Evolutionary conservation across 2,797 vertebrate species (phyloP).

Genomic region (Pantherophis vulpinus): DNA sequence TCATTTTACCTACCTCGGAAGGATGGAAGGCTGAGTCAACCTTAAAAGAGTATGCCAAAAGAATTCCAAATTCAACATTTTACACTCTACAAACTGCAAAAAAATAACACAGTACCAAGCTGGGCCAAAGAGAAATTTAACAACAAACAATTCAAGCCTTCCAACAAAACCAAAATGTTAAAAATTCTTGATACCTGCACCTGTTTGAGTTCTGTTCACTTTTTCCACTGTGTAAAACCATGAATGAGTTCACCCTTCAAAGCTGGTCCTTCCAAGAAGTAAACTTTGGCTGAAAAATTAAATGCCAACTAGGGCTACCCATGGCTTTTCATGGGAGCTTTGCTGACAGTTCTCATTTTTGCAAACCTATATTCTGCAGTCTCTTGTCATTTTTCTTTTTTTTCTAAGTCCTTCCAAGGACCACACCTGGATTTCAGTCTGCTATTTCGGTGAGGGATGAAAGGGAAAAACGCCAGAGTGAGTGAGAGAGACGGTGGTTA

Average conservation of each 20-base stretch:
- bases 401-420: background rate
- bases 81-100: background rate
- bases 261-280: fast-evolving
- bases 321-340: background rate
- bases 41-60: background rate
- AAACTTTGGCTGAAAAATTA: background rate
- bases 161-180: fast-evolving
- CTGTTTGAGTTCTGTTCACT: background rate
- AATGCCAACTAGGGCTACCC: fast-evolving
- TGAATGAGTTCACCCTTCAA: fast-evolving
- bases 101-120: fast-evolving
- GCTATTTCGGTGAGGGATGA: background rate
- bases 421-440: background rate
- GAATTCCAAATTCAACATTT: background rate
- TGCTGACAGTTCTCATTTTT: background rate
- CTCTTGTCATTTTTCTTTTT: background rate
- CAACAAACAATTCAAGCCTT: background rate
- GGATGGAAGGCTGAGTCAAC: no score
- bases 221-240: background rate
- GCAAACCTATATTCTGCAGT: background rate
- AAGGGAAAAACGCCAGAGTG: background rate
- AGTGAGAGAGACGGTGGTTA: fast-evolving
- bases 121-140: slow-evolving; percentile 19
- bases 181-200: fast-evolving
- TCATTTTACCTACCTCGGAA: no score